Conservation (phyloP, 2,113 vertebrate genomes). For the Rhea pennata region DNA sequence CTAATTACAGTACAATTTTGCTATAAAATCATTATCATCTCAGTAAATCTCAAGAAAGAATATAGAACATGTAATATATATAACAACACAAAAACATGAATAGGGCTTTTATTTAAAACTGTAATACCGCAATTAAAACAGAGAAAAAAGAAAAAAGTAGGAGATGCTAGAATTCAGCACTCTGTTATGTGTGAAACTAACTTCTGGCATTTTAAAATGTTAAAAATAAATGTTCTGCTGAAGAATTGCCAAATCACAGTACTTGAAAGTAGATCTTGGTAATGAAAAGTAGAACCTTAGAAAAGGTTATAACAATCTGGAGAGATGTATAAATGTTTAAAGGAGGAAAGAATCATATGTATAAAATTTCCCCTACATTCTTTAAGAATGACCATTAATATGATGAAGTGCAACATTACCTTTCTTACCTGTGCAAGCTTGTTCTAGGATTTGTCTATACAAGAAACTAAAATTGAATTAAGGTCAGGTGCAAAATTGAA, state of each 20-base stretch:
- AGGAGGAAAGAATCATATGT: neutral
- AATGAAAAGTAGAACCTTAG: conserved; percentile 42
- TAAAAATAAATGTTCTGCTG: conserved; percentile 69
- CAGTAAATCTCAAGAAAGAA: conserved; percentile 24
- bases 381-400: neutral
- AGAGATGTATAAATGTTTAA: conserved; percentile 14
- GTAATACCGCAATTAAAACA: conserved; percentile 52
- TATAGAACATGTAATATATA: conserved; percentile 19
- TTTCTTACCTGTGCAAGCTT: neutral
- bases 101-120: conserved; percentile 35
- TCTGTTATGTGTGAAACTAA: conserved; percentile 19
- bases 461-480: neutral
- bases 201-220: conserved; percentile 56
- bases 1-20: conserved; percentile 52
- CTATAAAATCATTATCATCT: conserved; percentile 48
- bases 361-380: neutral
- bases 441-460: neutral
- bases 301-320: conserved; percentile 10
- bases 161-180: conserved; percentile 30
- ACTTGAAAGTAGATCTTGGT: conserved; percentile 43
- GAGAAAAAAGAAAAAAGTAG: conserved; percentile 6
- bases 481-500: neutral
- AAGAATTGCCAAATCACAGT: conserved; percentile 57
- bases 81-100: conserved; percentile 52
- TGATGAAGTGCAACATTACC: neutral